Percentiles rank a stretch among this genome's conserved stretches.
phyloP scores from a whole-genome alignment of 2,113 vertebrate species.

The Paradisaea rubra region DNA sequence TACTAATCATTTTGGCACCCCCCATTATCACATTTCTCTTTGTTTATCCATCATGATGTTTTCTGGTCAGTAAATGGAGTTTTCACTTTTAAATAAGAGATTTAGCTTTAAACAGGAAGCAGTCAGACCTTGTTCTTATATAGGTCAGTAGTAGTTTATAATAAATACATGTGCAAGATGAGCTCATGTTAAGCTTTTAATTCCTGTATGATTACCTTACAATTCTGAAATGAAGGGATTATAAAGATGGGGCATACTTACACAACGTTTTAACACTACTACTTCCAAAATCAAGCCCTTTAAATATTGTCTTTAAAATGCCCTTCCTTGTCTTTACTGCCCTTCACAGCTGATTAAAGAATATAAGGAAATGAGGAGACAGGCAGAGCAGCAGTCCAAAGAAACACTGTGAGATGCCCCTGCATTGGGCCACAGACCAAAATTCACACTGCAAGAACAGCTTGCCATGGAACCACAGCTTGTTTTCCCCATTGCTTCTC shows the following conservation, averaged over 20 bases:
- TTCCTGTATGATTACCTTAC: neutral
- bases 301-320: neutral
- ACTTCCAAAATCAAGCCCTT: neutral
- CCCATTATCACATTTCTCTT: neutral
- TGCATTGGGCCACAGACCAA: neutral
- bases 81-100: neutral
- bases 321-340: neutral
- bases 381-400: neutral
- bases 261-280: neutral
- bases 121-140: neutral
- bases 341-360: neutral
- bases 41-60: neutral
- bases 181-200: constrained; percentile 42
- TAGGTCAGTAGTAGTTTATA: constrained; percentile 17
- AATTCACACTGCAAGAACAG: neutral
- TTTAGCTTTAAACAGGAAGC: neutral
- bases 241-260: neutral
- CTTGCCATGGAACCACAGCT: neutral
- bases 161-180: constrained; percentile 7
- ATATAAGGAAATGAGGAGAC: neutral
- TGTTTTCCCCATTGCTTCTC: neutral
- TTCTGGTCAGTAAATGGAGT: neutral
- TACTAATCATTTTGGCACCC: neutral
- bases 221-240: neutral
- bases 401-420: neutral